Evolutionary conservation across 2,113 vertebrate species (phyloP).

Genomic region (Pygoscelis adeliae): DNA sequence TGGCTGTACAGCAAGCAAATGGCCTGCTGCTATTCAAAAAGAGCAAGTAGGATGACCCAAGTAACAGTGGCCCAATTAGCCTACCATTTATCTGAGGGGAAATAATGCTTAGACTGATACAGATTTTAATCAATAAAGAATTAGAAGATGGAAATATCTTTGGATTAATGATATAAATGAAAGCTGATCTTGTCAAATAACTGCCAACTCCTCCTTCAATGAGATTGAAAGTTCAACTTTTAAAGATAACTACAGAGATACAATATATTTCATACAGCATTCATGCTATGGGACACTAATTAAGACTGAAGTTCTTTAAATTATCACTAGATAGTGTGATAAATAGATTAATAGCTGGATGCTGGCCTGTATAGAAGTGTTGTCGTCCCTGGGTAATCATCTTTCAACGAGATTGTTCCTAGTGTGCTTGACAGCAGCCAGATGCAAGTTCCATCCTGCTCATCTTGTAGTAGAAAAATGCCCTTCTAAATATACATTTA

Average conservation of each 20-base stretch:
- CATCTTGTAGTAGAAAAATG: neutral
- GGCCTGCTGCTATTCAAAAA: neutral
- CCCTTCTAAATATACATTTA: neutral
- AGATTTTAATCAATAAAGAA: neutral
- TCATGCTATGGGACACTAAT: neutral
- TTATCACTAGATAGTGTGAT: neutral
- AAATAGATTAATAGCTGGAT: neutral
- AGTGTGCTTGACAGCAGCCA: neutral
- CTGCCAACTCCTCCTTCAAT: neutral
- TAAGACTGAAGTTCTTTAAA: neutral
- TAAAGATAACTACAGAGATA: neutral
- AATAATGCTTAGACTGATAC: neutral
- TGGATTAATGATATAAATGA: neutral
- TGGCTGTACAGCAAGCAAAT: neutral
- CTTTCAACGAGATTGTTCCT: neutral
- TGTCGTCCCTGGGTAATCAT: neutral
- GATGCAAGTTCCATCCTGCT: neutral
- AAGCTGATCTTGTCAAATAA: neutral
- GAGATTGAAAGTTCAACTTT: neutral
- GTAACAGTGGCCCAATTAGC: neutral
- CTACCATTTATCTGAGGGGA: neutral
- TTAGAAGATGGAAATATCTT: neutral
- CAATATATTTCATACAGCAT: neutral
- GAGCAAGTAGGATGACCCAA: neutral
- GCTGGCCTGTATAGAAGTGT: neutral